Base-by-base conservation (phyloP, 2,113 vertebrate species). In the Anser brachyrhynchus region DNA sequence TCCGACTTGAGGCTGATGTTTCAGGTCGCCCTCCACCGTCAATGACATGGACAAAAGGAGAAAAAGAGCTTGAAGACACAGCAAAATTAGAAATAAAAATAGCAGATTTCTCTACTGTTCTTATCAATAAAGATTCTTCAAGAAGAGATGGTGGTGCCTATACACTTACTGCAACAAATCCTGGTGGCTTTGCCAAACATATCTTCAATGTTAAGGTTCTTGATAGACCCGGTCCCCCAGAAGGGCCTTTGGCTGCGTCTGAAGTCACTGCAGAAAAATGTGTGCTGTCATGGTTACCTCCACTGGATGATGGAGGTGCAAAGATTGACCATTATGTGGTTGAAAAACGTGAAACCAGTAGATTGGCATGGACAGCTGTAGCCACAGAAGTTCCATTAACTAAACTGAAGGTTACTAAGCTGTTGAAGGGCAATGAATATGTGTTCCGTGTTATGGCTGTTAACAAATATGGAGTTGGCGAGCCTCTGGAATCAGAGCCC, bases 391-490 rank as follows among this genome's bases (percentile, higher is more conserved):
- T 99, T 76, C 98, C 98, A 75, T 95, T 98, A 78, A 99, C 98
- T 87, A 98, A 99, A 93, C 88, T 98, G 61, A 99, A 99, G 87
- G 99, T 99, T 71, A 98, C 98, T 67, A 99, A 99, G 94, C 97
- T 99, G 64, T 97, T 99, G 69, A 99, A 99, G 98, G 99, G 99
- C 97, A 99, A 99, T 95, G 99, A 99, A 96, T 99, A 99, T 7
- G 98, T 99, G 61, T 99, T 99, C 97, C 98, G 99, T 96, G 99
- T 99, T 54, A 99, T 99, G 99, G 99, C 99, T 92, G 98, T 99
- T 81, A 99, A 99, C 97, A 99, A 99, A 97, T 99, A 99, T 4
- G 99, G 99, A 88, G 92, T 99, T 95, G 99, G 99, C 59, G 99
- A 99, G 92, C 92, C 98, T 33, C 98, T 99, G 84, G 99, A 99